Evolutionary conservation across 1,140 invertebrate species (phyloP).

Genomic region (Cotesia typhae): DNA sequence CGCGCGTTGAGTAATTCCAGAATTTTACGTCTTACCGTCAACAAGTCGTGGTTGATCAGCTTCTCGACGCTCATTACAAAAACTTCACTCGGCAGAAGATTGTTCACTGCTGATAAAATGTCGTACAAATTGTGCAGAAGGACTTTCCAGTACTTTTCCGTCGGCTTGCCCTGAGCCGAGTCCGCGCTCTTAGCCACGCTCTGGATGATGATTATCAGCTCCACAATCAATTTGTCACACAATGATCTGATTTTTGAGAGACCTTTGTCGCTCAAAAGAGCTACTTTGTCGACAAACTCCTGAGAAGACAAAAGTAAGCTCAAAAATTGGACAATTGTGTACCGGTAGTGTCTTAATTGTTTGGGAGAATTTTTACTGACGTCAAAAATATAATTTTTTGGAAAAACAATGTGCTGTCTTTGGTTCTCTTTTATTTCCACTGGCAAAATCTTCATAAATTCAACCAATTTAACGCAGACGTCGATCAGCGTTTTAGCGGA

Average conservation of each 20-base stretch:
- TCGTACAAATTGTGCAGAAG: conserved; percentile 81
- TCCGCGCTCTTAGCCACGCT: conserved; percentile 70
- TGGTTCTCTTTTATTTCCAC: conserved; percentile 69
- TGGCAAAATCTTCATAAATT: conserved; percentile 74
- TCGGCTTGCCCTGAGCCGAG: conserved; percentile 64
- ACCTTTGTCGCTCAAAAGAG: conserved; percentile 62
- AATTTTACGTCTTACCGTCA: conserved; percentile 78
- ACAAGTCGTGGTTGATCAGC: conserved; percentile 74
- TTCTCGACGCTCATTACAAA: conserved; percentile 80
- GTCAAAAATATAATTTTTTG: conserved; percentile 72
- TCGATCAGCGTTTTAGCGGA: conserved; percentile 70
- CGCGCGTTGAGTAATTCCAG: conserved; percentile 86
- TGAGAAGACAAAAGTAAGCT: conserved; percentile 72
- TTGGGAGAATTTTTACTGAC: conserved; percentile 73
- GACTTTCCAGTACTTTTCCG: conserved; percentile 82
- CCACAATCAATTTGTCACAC: conserved; percentile 76
- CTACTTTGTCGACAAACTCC: conserved; percentile 75
- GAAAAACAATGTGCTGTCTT: conserved; percentile 47
- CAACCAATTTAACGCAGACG: conserved; percentile 73
- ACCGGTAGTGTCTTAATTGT: conserved; percentile 84
- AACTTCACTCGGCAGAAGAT: conserved; percentile 77
- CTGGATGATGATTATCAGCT: conserved; percentile 74
- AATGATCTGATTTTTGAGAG: conserved; percentile 65
- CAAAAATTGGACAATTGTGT: conserved; percentile 77
- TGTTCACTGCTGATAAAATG: conserved; percentile 79